Conservation (phyloP, 2,888 invertebrate genomes). For the Ischnus inquisitorius region DNA sequence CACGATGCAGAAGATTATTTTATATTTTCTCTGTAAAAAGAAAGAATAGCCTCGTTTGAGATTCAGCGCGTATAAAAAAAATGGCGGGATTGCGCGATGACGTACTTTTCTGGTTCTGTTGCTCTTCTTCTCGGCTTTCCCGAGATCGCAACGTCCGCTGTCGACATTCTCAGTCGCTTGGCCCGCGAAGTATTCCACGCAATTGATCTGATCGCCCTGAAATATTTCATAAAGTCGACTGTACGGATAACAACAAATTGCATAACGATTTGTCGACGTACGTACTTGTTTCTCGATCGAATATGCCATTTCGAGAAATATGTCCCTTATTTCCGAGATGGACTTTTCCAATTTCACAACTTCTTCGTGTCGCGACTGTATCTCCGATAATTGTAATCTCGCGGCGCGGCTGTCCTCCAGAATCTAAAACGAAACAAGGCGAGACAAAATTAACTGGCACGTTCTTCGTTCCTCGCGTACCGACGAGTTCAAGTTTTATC, state of each 20-base stretch:
- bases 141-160: conserved; percentile 87
- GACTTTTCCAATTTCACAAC: conserved; percentile 93
- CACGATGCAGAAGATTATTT: conserved; percentile 79
- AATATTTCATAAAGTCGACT: conserved; percentile 72
- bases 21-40: conserved; percentile 85
- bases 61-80: too few relatives aligned
- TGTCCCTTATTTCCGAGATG: conserved; percentile 91
- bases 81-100: background rate
- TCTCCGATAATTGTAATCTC: conserved; percentile 91
- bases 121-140: conserved; percentile 86
- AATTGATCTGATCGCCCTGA: conserved; percentile 89
- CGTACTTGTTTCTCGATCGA: conserved; percentile 91
- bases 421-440: conserved; percentile 87
- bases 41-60: conserved; percentile 21
- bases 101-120: conserved; percentile 87
- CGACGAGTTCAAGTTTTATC: background rate
- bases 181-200: conserved; percentile 89
- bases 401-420: conserved; percentile 93
- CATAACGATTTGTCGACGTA: conserved; percentile 20
- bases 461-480: too few relatives aligned
- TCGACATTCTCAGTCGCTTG: conserved; percentile 88
- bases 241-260: conserved; percentile 27
- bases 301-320: conserved; percentile 94
- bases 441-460: background rate
- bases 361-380: conserved; percentile 93